Conservation (phyloP, 2,797 vertebrate genomes). For the Artibeus jamaicensis region DNA sequence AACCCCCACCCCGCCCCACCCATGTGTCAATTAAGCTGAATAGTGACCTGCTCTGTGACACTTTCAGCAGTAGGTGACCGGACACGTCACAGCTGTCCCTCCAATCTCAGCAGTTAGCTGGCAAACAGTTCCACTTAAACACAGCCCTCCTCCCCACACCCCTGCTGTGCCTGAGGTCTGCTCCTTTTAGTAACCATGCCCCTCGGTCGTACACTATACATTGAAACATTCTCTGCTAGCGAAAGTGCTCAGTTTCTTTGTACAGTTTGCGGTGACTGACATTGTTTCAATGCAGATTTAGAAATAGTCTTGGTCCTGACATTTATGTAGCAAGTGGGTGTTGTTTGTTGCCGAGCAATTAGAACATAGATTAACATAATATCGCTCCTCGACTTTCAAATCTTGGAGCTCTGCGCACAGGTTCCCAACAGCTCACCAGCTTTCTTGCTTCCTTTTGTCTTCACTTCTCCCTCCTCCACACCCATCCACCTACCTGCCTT, state of each 20-base stretch:
- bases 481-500: conserved; percentile 83
- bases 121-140: not conserved
- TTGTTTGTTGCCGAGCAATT: conserved; percentile 84
- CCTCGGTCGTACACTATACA: not conserved
- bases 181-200: not conserved
- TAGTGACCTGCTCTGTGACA: rapidly evolving
- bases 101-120: not conserved
- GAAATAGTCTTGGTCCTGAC: conserved; percentile 80
- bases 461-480: conserved; percentile 80
- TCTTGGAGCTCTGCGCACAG: conserved; percentile 61
- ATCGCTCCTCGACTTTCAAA: conserved; percentile 74
- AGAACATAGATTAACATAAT: conserved; percentile 81
- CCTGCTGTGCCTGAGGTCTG: not conserved
- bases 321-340: conserved; percentile 79
- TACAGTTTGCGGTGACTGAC: conserved; percentile 71
- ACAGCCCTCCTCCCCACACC: not conserved
- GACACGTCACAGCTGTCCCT: rapidly evolving
- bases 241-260: conserved; percentile 71
- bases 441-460: conserved; percentile 82
- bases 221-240: not conserved
- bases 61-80: not conserved
- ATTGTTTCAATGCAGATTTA: conserved; percentile 77
- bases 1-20: rapidly evolving
- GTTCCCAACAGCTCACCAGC: conserved; percentile 77
- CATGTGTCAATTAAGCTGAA: rapidly evolving